Conservation (phyloP, 2,113 vertebrate genomes). For the Lasiurus borealis region DNA sequence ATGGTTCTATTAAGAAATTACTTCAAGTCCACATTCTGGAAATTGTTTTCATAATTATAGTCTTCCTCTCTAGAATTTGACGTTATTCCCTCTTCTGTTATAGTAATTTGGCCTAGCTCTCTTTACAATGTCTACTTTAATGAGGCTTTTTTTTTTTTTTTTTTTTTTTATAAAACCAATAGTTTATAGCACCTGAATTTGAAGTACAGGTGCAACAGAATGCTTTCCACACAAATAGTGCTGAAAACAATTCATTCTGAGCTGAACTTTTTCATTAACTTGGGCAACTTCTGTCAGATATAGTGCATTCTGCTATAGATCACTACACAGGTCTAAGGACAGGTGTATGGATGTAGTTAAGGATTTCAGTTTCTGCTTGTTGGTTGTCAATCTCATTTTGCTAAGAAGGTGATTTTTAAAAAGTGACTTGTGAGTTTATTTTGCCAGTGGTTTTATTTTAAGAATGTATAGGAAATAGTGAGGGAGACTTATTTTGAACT, state of each 20-base stretch:
- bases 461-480: not conserved
- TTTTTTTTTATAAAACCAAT: not conserved
- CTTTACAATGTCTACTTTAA: not conserved
- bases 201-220: not conserved
- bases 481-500: not conserved
- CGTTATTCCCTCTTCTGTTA: not conserved
- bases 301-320: not conserved
- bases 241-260: constrained; percentile 17
- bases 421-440: not conserved
- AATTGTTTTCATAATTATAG: not conserved
- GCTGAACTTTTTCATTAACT: not conserved
- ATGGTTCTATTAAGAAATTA: not conserved
- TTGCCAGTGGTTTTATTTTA: not conserved
- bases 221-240: not conserved
- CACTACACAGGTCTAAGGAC: not conserved
- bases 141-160: not conserved
- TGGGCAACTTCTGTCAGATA: not conserved
- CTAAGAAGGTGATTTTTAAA: constrained; percentile 10
- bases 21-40: not conserved
- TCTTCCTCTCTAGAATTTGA: not conserved
- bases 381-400: not conserved
- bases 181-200: not conserved
- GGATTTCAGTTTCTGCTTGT: not conserved
- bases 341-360: not conserved
- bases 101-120: not conserved